Conservation (phyloP, 2,113 vertebrate species). For the Todiramphus chloris region DNA sequence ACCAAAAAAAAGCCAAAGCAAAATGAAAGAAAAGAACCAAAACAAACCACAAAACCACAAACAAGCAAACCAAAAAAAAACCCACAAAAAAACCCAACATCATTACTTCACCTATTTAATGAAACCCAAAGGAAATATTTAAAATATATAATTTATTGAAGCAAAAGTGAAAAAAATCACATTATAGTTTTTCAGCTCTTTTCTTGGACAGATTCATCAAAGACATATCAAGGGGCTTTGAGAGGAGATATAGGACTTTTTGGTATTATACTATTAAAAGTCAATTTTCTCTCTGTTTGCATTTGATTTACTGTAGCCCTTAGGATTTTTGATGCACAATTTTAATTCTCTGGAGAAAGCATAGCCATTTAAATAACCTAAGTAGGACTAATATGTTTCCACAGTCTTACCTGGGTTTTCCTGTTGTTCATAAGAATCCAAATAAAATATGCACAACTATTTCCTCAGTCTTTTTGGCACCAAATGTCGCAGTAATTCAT, state of each 20-base stretch:
- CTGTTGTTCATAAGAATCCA: background rate
- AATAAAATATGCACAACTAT: background rate
- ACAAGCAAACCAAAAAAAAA: background rate
- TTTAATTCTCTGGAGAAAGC: constrained; percentile 32
- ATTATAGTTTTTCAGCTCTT: constrained; percentile 53
- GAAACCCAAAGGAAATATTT: constrained; percentile 73
- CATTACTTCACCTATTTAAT: constrained; percentile 72
- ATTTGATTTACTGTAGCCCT: constrained; percentile 45
- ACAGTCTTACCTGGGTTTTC: background rate
- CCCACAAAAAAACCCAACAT: constrained; percentile 15
- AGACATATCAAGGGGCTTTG: constrained; percentile 51
- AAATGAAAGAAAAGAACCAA: background rate
- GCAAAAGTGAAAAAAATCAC: background rate
- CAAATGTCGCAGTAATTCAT: background rate
- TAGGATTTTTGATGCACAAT: background rate
- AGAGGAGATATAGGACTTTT: constrained; percentile 9
- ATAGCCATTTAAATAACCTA: constrained; percentile 11
- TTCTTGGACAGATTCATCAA: constrained; percentile 63
- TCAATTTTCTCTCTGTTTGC: constrained; percentile 32
- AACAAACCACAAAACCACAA: no score
- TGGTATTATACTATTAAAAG: constrained; percentile 56
- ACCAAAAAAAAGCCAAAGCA: background rate
- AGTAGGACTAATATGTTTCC: constrained; percentile 23
- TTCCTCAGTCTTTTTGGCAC: background rate
- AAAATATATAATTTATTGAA: constrained; percentile 68